Evolutionary conservation across 2,888 invertebrate species (phyloP).

Genomic region (Thymelicus acteon): DNA sequence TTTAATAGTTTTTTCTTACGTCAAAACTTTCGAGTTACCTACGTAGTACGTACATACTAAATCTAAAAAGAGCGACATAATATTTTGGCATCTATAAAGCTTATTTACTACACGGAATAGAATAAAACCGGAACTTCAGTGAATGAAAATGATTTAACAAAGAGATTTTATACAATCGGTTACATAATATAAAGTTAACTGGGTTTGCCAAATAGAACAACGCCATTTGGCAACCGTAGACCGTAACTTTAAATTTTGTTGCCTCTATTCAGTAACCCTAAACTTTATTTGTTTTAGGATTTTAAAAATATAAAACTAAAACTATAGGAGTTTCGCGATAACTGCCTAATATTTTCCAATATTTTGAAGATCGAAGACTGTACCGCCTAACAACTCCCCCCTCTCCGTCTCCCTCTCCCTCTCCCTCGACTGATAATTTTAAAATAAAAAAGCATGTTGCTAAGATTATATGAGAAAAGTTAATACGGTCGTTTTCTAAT

Average conservation of each 20-base stretch:
- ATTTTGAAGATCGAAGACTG: background rate
- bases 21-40: too few species aligned
- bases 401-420: too few species aligned
- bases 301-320: conserved; percentile 16
- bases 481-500: too few species aligned
- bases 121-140: conserved; percentile 11
- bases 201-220: conserved; percentile 49
- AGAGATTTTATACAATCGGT: conserved; percentile 15
- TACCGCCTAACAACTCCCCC: too few species aligned
- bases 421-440: too few species aligned
- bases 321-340: background rate
- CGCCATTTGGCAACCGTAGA: conserved; percentile 46
- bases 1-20: too few species aligned
- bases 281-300: conserved; percentile 27
- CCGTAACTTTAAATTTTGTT: conserved; percentile 37
- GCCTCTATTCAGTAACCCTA: conserved; percentile 8
- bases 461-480: too few species aligned
- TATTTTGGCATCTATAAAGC: background rate
- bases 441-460: too few species aligned
- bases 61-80: background rate
- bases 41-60: background rate
- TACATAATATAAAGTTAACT: conserved; percentile 31
- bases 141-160: conserved; percentile 21
- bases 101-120: conserved; percentile 5
- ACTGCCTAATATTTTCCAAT: background rate